Evolutionary conservation across 2,888 invertebrate genomes (phyloP), one percentile per base, ranked within the genome.

Genomic region (Galeruca laticollis): DNA sequence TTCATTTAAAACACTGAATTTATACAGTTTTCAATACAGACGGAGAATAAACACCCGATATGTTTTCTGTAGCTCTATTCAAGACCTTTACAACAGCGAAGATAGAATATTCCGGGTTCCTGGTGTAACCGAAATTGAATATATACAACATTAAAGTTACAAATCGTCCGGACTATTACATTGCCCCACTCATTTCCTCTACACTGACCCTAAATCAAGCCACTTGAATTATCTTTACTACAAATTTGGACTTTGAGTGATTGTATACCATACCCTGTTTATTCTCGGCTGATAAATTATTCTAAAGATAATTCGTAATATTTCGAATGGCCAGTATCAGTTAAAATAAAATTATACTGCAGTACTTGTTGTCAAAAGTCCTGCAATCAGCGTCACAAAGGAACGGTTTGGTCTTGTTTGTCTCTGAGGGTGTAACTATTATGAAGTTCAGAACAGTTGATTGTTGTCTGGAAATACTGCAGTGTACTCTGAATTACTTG

Each of bases 401-500:
- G 54, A 31, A 54, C 26, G 15, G 26, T 31, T 54, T 15, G 5
- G 15, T 54, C 26, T 54, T 31, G 54, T 31, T 31, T 54, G 26
- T 31, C 54, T 26, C 54, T n/a, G 0, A 26, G 21, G 31, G 54
- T n/a, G 54, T 54, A 31, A 31, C 54, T 54, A 54, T 54, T 26
- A 54, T 54, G 54, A 54, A 54, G 54, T 54, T 54, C n/a, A n/a
- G 31, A 54, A 54, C 54, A 54, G 54, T 54, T 54, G 54, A 54
- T 54, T 54, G 54, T 31, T 6, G 54, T 31, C 54, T 52, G 52
- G 26, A 52, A 15, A 43, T 43, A 43, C 43, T 47, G 47, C 47
- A 47, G 9, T 15, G 15, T 47, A 47, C 18, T 47, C 18, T 47
- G 47, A 47, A 47, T 47, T 47, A 47, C 47, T 47, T 47, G 47